Evolutionary conservation across 2,797 vertebrate genomes (phyloP), one percentile per base, ranked within the genome.

Genomic region (Mycteria americana): DNA sequence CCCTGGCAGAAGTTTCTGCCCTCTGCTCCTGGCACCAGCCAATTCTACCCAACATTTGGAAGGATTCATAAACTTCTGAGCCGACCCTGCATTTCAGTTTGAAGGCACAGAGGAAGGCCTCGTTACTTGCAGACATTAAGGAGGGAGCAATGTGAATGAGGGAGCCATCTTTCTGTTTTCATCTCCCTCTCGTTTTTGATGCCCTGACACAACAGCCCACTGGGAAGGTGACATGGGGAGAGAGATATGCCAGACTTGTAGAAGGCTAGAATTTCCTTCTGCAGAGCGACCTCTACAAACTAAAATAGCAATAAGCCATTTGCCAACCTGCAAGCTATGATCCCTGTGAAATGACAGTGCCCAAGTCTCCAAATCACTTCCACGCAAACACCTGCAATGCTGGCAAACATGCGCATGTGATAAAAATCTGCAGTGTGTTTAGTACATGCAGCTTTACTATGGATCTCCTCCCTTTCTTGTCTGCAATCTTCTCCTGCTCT

Each of bases 401-500:
- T 62, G 77, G 50, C 25, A 92, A 86, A 78, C 10, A 13, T 0
- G 4, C 5, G 4, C n/a, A 31, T 0, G 2, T 56, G 37, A 65
- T 14, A 73, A 62, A 81, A 91, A 50, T 43, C 59, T 41, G 41
- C 25, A 65, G 31, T 5, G 4, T 7, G 18, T 75, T 86, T 53
- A 81, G 45, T 37, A 63, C 9, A 5, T 13, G 11, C 35, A 68
- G 27, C 27, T 73, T 73, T 73, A 46, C 63, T 45, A 37, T 6
- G 46, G 35, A 72, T 62, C 33, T 54, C 37, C 23, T 75, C 39
- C 16, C 2, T 24, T 74, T 57, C 53, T 59, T 59, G 25, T 54
- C 83, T 59, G 67, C 30, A 76, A 6, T 53, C 57, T 37, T 75
- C 43, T 89, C 41, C 57, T 14, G 45, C 46, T 84, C 67, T 75